Conservation (phyloP, 1,140 invertebrate species). For the Drusus annulatus region DNA sequence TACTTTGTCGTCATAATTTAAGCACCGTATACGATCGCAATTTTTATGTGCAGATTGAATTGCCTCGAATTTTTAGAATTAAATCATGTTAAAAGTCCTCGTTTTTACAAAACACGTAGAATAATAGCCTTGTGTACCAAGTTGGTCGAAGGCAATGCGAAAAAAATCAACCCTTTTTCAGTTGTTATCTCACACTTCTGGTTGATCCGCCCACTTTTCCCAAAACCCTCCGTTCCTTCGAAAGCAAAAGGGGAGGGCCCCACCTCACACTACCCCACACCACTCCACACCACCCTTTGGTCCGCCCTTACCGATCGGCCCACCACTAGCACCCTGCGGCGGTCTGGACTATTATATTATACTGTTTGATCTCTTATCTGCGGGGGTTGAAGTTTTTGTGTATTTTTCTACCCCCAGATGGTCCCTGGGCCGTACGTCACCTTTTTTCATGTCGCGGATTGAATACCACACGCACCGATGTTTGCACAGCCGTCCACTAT, state of each 20-base stretch:
- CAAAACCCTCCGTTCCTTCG: too few relatives aligned
- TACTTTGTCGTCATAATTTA: not conserved
- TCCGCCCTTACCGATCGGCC: not conserved
- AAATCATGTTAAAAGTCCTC: conserved; percentile 25
- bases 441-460: conserved; percentile 9
- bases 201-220: too few relatives aligned
- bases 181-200: conserved; percentile 24
- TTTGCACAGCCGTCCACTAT: not conserved
- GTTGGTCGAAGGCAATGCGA: not conserved
- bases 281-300: too few relatives aligned
- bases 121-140: conserved; percentile 20
- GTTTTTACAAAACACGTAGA: conserved; percentile 28
- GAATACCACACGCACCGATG: conserved; percentile 1
- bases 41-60: conserved; percentile 4
- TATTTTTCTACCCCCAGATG: conserved; percentile 24
- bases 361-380: conserved; percentile 31
- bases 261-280: not conserved
- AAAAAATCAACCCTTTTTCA: conserved; percentile 25
- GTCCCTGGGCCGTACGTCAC: conserved; percentile 20
- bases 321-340: not conserved
- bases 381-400: conserved; percentile 31
- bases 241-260: too few relatives aligned
- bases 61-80: conserved; percentile 1
- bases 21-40: not conserved
- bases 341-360: conserved; percentile 27